Base-by-base conservation (phyloP, 2,888 invertebrate species). In the Cotesia congregata region DNA sequence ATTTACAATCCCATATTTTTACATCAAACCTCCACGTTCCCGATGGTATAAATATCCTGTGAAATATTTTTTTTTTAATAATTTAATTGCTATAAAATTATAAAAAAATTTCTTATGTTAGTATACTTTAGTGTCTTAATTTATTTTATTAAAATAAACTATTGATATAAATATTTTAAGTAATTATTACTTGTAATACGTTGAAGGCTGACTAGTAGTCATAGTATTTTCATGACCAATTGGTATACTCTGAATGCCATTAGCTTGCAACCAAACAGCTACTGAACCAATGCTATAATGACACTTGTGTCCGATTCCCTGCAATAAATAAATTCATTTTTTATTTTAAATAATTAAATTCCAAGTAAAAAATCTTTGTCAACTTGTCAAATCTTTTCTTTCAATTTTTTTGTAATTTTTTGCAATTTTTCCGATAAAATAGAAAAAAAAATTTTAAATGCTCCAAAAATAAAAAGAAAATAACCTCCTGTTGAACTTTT, bases 231-330 rank as follows among this genome's bases (percentile, higher is more conserved):
- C 83, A 65, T 86, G 84, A 50, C 89, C 90, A 40, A 90, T 83
- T 40, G 89, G 89, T 80, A 91, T 87, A 76, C 87, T 89, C 72
- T 88, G 84, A 70, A 91, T 87, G 39, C 86, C 87, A 70, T 86
- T 86, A 5, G 87, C 86, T 82, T 89, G 90, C 39, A 86, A 88
- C 91, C 91, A 91, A 74, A 90, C 81, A n/a, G 90, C 91, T 61
- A 91, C 88, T 3, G 91, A 90, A 41, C 90, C 91, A 77, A 91
- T 85, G 79, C 90, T 90, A 80, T 91, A 91, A 73, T 87, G 89
- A 78, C 91, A 91, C 82, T 90, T 90, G 80, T 90, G 90, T 5
- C 90, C 89, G 62, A 91, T 85, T 0, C 91, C 91, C 90, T 91
- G 73, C 5, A 83, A 77, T 65, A 72, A 7, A n/a, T n/a, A n/a